Evolutionary conservation across 2,797 vertebrate species (phyloP).

Genomic region (Acanthis flammea): DNA sequence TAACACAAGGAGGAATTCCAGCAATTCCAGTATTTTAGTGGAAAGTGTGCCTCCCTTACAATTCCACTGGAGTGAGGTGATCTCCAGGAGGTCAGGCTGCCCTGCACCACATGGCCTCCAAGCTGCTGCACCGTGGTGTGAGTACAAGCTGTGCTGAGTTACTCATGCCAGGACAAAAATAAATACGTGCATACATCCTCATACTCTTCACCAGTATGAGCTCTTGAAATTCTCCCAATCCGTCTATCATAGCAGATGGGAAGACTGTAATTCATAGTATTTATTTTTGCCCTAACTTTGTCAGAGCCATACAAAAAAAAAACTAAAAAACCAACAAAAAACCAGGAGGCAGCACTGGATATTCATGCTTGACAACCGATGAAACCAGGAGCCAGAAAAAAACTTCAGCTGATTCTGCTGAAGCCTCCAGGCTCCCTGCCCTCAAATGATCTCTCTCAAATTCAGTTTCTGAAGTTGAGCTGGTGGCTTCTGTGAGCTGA

Average conservation of each 20-base stretch:
- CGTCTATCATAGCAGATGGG: constrained; percentile 50
- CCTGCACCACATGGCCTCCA: neutral
- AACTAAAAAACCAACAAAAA: neutral
- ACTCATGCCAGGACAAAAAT: constrained; percentile 33
- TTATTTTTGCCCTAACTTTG: constrained; percentile 46
- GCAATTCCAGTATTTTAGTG: neutral
- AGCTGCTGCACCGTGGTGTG: neutral
- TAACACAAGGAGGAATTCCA: neutral
- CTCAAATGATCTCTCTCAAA: neutral
- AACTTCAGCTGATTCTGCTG: constrained; percentile 4
- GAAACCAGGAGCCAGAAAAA: constrained; percentile 38
- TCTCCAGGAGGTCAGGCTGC: neutral
- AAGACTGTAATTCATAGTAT: constrained; percentile 26
- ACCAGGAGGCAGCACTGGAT: neutral
- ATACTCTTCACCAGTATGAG: neutral
- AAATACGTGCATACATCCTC: neutral
- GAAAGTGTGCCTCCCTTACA: neutral
- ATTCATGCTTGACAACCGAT: constrained; percentile 2
- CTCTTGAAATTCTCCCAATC: constrained; percentile 32
- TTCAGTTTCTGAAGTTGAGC: neutral
- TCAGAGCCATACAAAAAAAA: neutral
- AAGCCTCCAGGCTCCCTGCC: constrained; percentile 20
- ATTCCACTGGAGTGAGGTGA: neutral
- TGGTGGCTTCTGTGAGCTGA: constrained; percentile 6
- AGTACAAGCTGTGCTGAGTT: constrained; percentile 3